These are phyloP conservation scores for Xanthia icteritia DNA, from an alignment of 2,888 invertebrate species.

Conservation along the genomic window DNA sequence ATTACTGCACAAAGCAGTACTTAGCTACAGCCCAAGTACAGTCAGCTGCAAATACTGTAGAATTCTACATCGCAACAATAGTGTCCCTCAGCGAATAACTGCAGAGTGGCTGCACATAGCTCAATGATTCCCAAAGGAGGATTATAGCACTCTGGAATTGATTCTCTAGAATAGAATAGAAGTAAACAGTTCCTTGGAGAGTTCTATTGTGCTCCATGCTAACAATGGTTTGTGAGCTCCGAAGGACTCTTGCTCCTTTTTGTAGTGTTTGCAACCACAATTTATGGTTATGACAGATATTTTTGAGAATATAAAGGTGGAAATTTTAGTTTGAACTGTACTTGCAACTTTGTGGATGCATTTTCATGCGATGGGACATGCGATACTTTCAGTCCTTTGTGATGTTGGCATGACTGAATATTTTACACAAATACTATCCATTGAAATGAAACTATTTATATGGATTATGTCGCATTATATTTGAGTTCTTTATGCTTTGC, in stretches of 20 bases:
- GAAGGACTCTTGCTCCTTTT: slow-evolving; percentile 68
- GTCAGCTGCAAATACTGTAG: slow-evolving; percentile 21
- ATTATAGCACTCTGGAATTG: slow-evolving; percentile 73
- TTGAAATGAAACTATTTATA: slow-evolving; percentile 44
- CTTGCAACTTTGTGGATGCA: slow-evolving; percentile 33
- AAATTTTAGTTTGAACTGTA: slow-evolving; percentile 41
- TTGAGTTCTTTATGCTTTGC: slow-evolving; percentile 17
- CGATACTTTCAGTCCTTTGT: slow-evolving; percentile 45
- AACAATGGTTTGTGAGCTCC: slow-evolving; percentile 73
- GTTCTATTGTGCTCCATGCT: slow-evolving; percentile 68
- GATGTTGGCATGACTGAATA: slow-evolving; percentile 35
- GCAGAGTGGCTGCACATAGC: slow-evolving; percentile 64
- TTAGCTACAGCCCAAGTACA: slow-evolving; percentile 18
- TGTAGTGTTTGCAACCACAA: slow-evolving; percentile 53
- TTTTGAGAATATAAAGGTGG: slow-evolving; percentile 51
- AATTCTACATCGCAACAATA: slow-evolving; percentile 60
- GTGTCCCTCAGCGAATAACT: slow-evolving; percentile 62
- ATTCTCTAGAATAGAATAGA: slow-evolving; percentile 73
- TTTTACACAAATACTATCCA: slow-evolving; percentile 38
- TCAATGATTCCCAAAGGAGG: slow-evolving; percentile 72
- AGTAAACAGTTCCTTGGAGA: slow-evolving; percentile 73
- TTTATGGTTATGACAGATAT: slow-evolving; percentile 57
- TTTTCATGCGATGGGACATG: slow-evolving; percentile 48
- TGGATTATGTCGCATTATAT: slow-evolving; percentile 33
- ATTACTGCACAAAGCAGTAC: slow-evolving; percentile 7